Conservation (phyloP, 2,797 vertebrate species). For the Eospalax fontanierii region DNA sequence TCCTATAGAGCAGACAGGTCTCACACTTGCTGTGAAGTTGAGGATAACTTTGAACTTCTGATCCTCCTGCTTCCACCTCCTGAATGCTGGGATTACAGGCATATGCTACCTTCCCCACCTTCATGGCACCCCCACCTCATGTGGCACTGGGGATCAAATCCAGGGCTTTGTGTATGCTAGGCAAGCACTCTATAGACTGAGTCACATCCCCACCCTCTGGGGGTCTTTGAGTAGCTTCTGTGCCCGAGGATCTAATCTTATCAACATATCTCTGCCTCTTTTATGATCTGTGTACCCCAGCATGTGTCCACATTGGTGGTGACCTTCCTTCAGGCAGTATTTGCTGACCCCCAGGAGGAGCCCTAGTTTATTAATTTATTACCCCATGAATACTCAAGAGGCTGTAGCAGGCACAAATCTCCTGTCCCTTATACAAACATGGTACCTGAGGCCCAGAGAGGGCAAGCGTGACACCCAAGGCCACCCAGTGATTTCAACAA, state of each 20-base stretch:
- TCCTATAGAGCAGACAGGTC: not conserved
- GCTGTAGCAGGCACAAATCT: not conserved
- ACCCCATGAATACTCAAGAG: not conserved
- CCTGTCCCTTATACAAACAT: not conserved
- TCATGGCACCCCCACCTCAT: not conserved
- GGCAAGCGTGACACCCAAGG: not conserved
- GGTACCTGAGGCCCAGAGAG: not conserved
- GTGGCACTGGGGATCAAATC: not conserved
- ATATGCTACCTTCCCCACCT: too few species aligned
- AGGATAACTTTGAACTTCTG: not conserved
- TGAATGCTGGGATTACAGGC: not conserved
- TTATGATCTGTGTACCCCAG: conserved; percentile 68
- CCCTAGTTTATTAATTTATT: conserved; percentile 32
- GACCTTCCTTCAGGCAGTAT: conserved; percentile 7
- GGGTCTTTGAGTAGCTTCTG: not conserved
- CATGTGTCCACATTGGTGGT: not conserved
- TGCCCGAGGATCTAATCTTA: conserved; percentile 17
- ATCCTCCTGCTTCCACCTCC: not conserved
- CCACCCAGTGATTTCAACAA: not conserved
- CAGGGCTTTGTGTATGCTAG: not conserved
- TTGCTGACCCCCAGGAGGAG: conserved; percentile 36
- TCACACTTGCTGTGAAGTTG: not conserved
- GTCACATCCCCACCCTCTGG: accelerated
- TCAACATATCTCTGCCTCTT: not conserved
- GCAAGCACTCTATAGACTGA: not conserved